Conservation (phyloP, 1,140 invertebrate genomes). For the Drosophila simulans region DNA sequence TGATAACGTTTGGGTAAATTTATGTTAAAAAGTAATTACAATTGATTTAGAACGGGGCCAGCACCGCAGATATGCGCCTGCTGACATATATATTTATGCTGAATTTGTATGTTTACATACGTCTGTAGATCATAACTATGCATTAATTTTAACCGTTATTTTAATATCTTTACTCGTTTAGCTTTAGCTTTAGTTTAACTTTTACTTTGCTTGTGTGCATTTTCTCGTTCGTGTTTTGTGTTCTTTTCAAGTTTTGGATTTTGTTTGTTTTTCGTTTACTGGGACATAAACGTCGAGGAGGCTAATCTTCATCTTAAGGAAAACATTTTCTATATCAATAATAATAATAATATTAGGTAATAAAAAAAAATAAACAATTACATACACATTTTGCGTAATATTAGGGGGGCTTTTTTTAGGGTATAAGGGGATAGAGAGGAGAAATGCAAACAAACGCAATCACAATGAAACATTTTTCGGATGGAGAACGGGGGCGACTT, state of each 20-base stretch:
- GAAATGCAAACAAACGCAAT: constrained; percentile 81
- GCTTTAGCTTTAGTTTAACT: constrained; percentile 37
- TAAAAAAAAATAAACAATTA: constrained; percentile 68
- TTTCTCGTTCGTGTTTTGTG: constrained; percentile 12
- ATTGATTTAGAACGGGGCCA: constrained; percentile 59
- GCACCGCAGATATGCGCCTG: constrained; percentile 16
- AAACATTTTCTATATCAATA: constrained; percentile 75
- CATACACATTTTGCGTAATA: constrained; percentile 57
- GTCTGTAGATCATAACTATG: constrained; percentile 46
- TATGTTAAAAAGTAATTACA: constrained; percentile 80
- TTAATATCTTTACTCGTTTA: constrained; percentile 27
- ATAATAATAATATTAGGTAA: constrained; percentile 64
- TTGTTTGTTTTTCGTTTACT: constrained; percentile 60
- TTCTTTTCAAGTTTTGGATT: constrained; percentile 38
- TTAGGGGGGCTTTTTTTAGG: constrained; percentile 12
- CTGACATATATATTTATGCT: constrained; percentile 38
- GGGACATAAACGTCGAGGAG: constrained; percentile 55
- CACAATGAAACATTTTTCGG: constrained; percentile 68
- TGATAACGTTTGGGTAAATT: constrained; percentile 69
- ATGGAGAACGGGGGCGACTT: not conserved
- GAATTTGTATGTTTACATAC: constrained; percentile 21
- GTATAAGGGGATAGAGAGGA: constrained; percentile 16
- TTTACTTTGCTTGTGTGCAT: constrained; percentile 23
- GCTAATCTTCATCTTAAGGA: constrained; percentile 56
- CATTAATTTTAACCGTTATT: constrained; percentile 36